A percentile compares a stretch with the other conserved stretches of the same genome.
Evolutionary conservation across 92 coral and sea anemone genomes (phyloP).

Genomic region (Epizoanthus scotinus): DNA sequence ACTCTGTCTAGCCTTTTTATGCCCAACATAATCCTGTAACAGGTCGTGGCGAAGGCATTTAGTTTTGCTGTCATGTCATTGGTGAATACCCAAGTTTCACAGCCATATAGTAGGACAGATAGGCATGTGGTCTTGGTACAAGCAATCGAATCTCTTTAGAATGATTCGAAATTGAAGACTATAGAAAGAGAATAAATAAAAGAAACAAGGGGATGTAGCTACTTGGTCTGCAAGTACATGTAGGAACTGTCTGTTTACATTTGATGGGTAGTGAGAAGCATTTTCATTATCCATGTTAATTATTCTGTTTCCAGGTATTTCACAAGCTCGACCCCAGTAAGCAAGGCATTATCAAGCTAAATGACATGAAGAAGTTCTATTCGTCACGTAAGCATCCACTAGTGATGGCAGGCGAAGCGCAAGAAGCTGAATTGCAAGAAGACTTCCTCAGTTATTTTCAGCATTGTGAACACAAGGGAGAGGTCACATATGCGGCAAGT

Average conservation of each 20-base stretch:
- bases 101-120: too few species aligned
- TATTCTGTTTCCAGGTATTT: slow-evolving; percentile 68
- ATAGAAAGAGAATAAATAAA: neutral
- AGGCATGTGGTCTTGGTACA: too few species aligned
- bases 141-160: too few species aligned
- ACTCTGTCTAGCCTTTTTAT: too few species aligned
- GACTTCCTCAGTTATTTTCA: slow-evolving; percentile 82
- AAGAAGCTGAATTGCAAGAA: slow-evolving; percentile 73
- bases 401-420: slow-evolving; percentile 81
- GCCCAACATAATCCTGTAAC: too few species aligned
- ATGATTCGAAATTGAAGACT: neutral
- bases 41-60: too few species aligned
- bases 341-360: slow-evolving; percentile 79
- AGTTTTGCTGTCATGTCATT: too few species aligned
- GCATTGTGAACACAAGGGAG: slow-evolving; percentile 83
- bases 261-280: neutral
- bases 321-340: slow-evolving; percentile 93
- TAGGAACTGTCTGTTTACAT: neutral
- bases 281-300: neutral
- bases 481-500: slow-evolving; percentile 90
- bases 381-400: slow-evolving; percentile 86
- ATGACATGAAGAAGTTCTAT: slow-evolving; percentile 85
- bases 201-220: too few species aligned
- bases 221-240: neutral
- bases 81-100: too few species aligned